Percentiles rank a stretch among this genome's conserved stretches.
Conservation (phyloP, 2,113 vertebrate genomes). For the Vimba vimba region DNA sequence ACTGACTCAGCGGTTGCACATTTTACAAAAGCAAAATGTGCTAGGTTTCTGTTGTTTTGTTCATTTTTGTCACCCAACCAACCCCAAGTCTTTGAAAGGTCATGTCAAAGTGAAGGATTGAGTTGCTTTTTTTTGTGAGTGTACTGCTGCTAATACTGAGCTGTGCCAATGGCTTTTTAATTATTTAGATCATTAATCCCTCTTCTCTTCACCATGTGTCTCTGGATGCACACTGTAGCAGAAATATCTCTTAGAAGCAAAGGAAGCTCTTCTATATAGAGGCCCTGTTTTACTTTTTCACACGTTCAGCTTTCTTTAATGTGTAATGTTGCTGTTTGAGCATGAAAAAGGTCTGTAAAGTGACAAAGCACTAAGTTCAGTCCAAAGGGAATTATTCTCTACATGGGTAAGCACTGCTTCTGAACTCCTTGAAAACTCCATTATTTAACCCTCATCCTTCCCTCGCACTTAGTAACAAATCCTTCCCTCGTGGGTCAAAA, state of each 20-base stretch:
- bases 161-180: conserved; percentile 35
- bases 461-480: no score
- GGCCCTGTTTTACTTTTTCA: no score
- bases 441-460: no score
- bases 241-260: not conserved
- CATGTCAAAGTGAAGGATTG: not conserved
- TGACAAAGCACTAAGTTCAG: no score
- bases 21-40: not conserved
- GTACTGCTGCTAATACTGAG: not conserved
- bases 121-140: not conserved
- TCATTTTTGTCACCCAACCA: not conserved
- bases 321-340: no score
- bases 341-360: no score
- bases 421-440: no score
- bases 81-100: not conserved
- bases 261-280: no score
- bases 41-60: not conserved
- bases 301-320: no score
- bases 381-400: no score
- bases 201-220: conserved; percentile 10
- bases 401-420: no score
- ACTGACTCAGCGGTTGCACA: conserved; percentile 1
- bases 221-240: not conserved
- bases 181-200: conserved; percentile 46
- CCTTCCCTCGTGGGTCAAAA: no score